Conservation (phyloP, 2,888 invertebrate genomes). For the Meandrusa payeni region DNA sequence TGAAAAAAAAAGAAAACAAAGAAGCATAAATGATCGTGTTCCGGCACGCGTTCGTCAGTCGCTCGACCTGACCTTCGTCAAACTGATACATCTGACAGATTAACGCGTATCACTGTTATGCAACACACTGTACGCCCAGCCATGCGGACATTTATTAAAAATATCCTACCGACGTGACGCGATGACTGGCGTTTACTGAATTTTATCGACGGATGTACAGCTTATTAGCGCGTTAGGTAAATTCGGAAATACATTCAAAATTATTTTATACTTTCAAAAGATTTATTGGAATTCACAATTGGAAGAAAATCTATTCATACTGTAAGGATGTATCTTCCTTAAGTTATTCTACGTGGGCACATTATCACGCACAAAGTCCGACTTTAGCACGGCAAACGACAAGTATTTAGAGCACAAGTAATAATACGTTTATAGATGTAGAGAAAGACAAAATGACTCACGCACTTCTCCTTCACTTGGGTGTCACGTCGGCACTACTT, state of each 20-base stretch:
- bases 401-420: too few species aligned
- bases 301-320: too few species aligned
- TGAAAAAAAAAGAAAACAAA: constrained; percentile 39
- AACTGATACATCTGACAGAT: constrained; percentile 75
- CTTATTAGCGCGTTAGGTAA: constrained; percentile 21
- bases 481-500: too few species aligned
- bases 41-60: constrained; percentile 61
- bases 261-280: neutral
- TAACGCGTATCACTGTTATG: constrained; percentile 65
- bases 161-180: constrained; percentile 21
- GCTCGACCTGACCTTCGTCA: constrained; percentile 71
- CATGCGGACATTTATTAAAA: constrained; percentile 45
- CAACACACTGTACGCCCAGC: constrained; percentile 45
- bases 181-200: constrained; percentile 16
- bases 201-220: constrained; percentile 24
- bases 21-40: constrained; percentile 51
- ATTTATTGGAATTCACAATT: too few species aligned
- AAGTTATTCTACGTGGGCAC: too few species aligned
- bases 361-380: too few species aligned
- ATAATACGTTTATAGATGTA: too few species aligned
- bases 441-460: too few species aligned
- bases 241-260: constrained; percentile 7
- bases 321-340: too few species aligned
- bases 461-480: too few species aligned
- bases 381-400: too few species aligned